Evolutionary conservation across 2,888 invertebrate genomes (phyloP).

Genomic region (Pyrocoelia pectoralis): DNA sequence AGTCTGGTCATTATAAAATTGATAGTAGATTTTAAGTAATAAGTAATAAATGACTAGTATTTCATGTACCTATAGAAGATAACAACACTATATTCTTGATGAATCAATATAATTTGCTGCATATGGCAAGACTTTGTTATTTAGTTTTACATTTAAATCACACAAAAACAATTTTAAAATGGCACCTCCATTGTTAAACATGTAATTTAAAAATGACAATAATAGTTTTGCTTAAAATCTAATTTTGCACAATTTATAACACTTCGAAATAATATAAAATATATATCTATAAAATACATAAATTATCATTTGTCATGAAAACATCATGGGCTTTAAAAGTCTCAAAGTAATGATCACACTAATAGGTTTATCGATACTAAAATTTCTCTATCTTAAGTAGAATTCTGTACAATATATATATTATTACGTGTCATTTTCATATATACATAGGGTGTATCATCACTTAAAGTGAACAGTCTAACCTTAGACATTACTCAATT

Average conservation of each 20-base stretch:
- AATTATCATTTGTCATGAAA: background rate
- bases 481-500: background rate
- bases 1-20: background rate
- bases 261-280: background rate
- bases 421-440: background rate
- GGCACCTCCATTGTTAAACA: background rate
- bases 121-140: slow-evolving; percentile 1
- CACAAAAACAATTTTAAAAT: slow-evolving; percentile 4
- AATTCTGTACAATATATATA: no score
- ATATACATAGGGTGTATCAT: background rate
- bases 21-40: background rate
- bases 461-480: background rate
- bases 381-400: background rate
- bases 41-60: background rate
- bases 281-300: background rate
- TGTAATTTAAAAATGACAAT: background rate
- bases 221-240: background rate
- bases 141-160: background rate
- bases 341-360: background rate
- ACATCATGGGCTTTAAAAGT: background rate
- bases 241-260: background rate
- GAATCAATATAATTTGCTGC: background rate
- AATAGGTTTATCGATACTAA: background rate
- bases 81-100: background rate
- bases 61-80: background rate